phyloP scores from a whole-genome alignment of 2,888 invertebrate genomes.

The Priocnemis perturbator region DNA sequence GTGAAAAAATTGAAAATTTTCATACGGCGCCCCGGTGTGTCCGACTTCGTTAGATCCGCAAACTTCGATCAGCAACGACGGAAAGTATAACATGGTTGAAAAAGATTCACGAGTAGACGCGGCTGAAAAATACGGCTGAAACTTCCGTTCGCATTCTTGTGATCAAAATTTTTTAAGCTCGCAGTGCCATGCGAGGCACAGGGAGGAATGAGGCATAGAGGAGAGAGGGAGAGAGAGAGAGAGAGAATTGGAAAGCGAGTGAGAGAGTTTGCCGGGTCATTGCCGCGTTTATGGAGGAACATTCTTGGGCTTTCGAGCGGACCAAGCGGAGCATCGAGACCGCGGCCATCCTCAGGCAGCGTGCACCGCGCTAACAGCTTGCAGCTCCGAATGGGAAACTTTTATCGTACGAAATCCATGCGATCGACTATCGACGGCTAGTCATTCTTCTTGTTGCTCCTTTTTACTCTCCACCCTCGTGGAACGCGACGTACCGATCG shows the following conservation, averaged over 20 bases:
- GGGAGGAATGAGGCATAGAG: too few relatives aligned
- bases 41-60: too few relatives aligned
- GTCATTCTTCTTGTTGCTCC: constrained; percentile 24
- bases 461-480: constrained; percentile 8
- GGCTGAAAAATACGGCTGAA: constrained; percentile 26
- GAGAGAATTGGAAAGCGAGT: background rate
- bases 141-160: constrained; percentile 36
- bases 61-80: too few relatives aligned
- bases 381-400: constrained; percentile 48
- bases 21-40: too few relatives aligned
- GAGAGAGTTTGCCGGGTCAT: constrained; percentile 51
- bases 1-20: too few relatives aligned
- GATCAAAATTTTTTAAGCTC: constrained; percentile 52
- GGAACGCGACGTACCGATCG: constrained; percentile 14
- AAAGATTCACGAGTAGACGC: too few relatives aligned
- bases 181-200: constrained; percentile 24
- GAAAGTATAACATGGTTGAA: too few relatives aligned
- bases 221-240: too few relatives aligned
- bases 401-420: constrained; percentile 47
- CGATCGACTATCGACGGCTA: constrained; percentile 36
- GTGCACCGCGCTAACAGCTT: constrained; percentile 43
- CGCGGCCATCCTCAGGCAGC: constrained; percentile 21
- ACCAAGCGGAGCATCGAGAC: constrained; percentile 32
- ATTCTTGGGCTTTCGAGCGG: constrained; percentile 53
- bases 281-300: constrained; percentile 53